Conservation (phyloP, 2,113 vertebrate species). For the Bambusicola thoracicus region DNA sequence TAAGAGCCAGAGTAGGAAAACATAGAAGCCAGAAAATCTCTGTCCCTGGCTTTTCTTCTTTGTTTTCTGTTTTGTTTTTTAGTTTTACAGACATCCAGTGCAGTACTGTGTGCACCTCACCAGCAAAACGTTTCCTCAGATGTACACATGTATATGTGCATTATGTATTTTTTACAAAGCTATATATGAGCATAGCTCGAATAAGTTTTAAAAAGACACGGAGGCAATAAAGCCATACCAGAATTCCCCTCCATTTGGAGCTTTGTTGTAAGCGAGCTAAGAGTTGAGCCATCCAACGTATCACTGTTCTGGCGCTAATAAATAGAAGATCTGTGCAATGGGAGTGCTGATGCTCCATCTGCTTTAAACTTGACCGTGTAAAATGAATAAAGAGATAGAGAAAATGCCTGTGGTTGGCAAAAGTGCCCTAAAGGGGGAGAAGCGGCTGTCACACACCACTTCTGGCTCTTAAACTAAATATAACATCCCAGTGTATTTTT, state of each 20-base stretch:
- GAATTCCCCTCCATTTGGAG: accelerated
- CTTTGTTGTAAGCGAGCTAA: not conserved
- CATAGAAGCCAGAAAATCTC: not conserved
- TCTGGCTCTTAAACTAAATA: not conserved
- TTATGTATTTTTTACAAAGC: not conserved
- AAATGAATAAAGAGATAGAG: not conserved
- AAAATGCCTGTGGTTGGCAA: not conserved
- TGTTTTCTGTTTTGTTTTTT: not conserved
- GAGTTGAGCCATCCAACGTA: not conserved
- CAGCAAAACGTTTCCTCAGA: not conserved
- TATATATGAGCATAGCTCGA: not conserved
- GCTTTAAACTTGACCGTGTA: not conserved
- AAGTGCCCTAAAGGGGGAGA: not conserved
- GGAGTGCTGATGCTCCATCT: not conserved
- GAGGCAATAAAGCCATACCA: not conserved
- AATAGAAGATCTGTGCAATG: not conserved
- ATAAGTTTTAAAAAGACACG: not conserved
- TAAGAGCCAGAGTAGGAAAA: not conserved
- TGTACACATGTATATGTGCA: not conserved
- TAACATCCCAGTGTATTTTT: not conserved
- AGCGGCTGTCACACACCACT: not conserved
- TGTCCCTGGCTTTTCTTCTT: not conserved
- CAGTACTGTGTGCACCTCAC: not conserved
- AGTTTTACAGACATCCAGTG: not conserved
- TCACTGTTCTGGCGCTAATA: accelerated